These are phyloP conservation scores for Corythaeola cristata DNA, from an alignment of 2,113 vertebrate species.

Conservation along the genomic window DNA sequence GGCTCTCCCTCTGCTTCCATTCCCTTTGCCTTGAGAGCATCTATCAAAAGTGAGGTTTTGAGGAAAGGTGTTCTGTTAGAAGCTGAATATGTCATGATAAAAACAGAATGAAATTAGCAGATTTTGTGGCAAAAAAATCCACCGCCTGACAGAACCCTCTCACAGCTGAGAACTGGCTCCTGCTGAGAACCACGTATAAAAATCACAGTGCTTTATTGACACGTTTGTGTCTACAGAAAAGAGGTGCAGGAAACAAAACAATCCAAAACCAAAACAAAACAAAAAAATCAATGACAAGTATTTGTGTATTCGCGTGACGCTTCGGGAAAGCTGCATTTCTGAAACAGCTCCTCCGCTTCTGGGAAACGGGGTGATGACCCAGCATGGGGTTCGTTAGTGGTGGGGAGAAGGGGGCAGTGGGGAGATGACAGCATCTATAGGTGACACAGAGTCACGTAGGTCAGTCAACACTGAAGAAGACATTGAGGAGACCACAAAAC, in stretches of 20 bases:
- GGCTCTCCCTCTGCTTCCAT: no score
- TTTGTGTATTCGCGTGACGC: no score
- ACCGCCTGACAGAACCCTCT: not conserved
- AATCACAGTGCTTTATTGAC: not conserved
- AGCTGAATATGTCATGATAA: not conserved
- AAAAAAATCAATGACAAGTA: not conserved
- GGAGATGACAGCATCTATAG: not conserved
- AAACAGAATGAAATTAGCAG: not conserved
- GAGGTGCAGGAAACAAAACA: not conserved
- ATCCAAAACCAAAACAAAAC: no score
- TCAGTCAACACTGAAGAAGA: not conserved
- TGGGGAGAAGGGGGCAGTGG: not conserved
- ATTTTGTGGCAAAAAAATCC: not conserved
- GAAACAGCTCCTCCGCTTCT: no score
- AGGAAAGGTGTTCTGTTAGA: not conserved
- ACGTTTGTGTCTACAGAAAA: not conserved
- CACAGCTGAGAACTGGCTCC: not conserved
- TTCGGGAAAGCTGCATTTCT: not conserved
- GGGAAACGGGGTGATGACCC: not conserved
- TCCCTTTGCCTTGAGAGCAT: not conserved
- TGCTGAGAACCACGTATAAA: not conserved
- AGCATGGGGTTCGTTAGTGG: fast-evolving
- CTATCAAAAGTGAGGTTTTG: not conserved
- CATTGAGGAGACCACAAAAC: not conserved
- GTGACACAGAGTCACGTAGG: not conserved